These are phyloP conservation scores for Phrynocephalus versicolor DNA, from an alignment of 2,113 vertebrate species.

Conservation along the genomic window DNA sequence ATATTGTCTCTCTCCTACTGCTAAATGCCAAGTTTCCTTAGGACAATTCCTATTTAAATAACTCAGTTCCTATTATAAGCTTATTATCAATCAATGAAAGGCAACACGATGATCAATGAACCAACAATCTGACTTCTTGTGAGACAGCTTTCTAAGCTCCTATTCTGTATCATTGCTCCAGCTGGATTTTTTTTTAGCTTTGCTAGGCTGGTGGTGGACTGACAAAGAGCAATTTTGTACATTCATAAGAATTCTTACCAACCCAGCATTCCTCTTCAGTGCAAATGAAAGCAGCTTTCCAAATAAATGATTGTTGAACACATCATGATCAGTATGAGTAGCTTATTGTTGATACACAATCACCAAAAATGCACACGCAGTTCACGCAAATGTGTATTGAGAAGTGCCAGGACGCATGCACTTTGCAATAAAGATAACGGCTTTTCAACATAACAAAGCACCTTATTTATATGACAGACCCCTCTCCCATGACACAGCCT, in stretches of 20 bases:
- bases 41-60: no score
- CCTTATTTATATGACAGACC: constrained; percentile 42
- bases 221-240: constrained; percentile 65
- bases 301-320: constrained; percentile 62
- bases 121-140: not conserved
- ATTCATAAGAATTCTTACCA: constrained; percentile 67
- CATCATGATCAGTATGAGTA: constrained; percentile 63
- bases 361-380: constrained; percentile 46
- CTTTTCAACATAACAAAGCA: constrained; percentile 57
- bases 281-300: constrained; percentile 64
- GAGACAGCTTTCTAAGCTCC: not conserved
- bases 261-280: constrained; percentile 60
- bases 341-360: constrained; percentile 58
- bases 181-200: constrained; percentile 59
- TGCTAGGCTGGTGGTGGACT: constrained; percentile 60
- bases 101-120: not conserved
- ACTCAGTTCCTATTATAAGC: no score
- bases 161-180: constrained; percentile 47
- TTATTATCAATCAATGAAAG: no score
- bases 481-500: not conserved
- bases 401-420: constrained; percentile 57
- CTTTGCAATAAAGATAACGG: constrained; percentile 41
- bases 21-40: no score
- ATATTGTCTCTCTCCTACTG: no score
- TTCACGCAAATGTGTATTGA: constrained; percentile 49